Conservation (phyloP, 92 coral and sea anemone species). For the Paramuricea clavata region DNA sequence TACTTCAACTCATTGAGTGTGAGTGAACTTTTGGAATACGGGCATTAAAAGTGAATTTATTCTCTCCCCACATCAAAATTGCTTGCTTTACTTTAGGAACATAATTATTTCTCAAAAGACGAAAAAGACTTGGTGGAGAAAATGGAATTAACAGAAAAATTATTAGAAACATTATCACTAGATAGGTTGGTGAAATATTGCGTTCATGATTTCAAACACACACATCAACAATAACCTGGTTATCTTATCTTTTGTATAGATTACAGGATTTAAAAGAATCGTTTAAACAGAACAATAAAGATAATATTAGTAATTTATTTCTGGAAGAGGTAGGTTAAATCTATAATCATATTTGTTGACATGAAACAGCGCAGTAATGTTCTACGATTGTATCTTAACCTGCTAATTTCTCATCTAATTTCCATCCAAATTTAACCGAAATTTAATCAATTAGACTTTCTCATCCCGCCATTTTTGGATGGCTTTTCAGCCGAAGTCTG, state of each 20-base stretch:
- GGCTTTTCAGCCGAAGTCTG: too few relatives aligned
- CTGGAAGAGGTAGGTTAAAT: slow-evolving; percentile 79
- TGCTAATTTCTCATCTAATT: too few relatives aligned
- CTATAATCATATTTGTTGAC: neutral
- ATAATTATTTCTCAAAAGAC: slow-evolving; percentile 81
- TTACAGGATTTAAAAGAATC: slow-evolving; percentile 89
- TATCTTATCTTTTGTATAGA: slow-evolving; percentile 61
- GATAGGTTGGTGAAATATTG: slow-evolving; percentile 71
- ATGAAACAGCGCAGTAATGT: too few relatives aligned
- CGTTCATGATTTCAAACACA: neutral
- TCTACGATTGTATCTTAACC: too few relatives aligned
- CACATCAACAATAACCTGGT: too few relatives aligned
- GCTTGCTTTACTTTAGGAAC: slow-evolving; percentile 80
- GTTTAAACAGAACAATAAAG: slow-evolving; percentile 71
- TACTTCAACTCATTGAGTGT: too few relatives aligned
- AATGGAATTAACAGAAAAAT: slow-evolving; percentile 88
- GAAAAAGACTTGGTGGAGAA: slow-evolving; percentile 85
- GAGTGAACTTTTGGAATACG: too few relatives aligned
- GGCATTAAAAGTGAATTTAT: too few relatives aligned
- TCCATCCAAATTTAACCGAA: too few relatives aligned
- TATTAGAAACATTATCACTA: slow-evolving; percentile 79
- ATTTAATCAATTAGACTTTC: too few relatives aligned
- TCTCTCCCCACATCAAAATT: too few relatives aligned
- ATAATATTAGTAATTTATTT: slow-evolving; percentile 70
- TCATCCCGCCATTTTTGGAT: too few relatives aligned